These are phyloP conservation scores for Drosophila lacteicornis DNA, from an alignment of 1,140 invertebrate genomes.

Conservation along the genomic window DNA sequence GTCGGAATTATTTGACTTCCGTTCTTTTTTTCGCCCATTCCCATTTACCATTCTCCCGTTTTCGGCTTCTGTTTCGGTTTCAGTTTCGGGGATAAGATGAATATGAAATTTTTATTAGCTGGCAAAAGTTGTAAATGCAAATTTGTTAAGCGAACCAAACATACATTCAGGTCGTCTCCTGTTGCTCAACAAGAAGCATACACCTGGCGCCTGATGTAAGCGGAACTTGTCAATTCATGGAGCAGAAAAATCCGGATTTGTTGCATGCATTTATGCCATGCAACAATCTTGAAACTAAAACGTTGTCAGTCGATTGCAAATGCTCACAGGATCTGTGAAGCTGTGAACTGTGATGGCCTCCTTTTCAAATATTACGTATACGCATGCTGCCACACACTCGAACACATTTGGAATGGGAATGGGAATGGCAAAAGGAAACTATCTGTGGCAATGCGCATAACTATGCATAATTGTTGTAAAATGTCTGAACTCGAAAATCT, in stretches of 20 bases:
- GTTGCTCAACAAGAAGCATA: slow-evolving; percentile 18
- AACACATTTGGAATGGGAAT: background rate
- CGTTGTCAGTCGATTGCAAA: slow-evolving; percentile 37
- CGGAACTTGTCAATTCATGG: slow-evolving; percentile 49
- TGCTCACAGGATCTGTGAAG: slow-evolving; percentile 25
- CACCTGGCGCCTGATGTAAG: slow-evolving; percentile 29
- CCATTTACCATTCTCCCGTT: slow-evolving; percentile 4
- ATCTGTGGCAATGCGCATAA: slow-evolving; percentile 63
- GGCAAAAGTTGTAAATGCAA: slow-evolving; percentile 46
- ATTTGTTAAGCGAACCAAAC: slow-evolving; percentile 38
- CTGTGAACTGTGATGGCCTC: slow-evolving; percentile 34
- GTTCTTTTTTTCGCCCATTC: slow-evolving; percentile 15
- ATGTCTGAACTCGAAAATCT: slow-evolving; percentile 68
- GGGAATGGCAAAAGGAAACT: slow-evolving; percentile 45
- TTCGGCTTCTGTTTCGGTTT: slow-evolving; percentile 24
- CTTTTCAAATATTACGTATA: slow-evolving; percentile 44
- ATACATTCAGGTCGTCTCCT: slow-evolving; percentile 22
- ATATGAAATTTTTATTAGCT: slow-evolving; percentile 71
- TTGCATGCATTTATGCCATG: slow-evolving; percentile 31
- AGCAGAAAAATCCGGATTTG: slow-evolving; percentile 48
- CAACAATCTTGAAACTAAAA: slow-evolving; percentile 30
- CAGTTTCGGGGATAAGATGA: slow-evolving; percentile 49
- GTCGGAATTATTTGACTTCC: slow-evolving; percentile 80
- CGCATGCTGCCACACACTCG: slow-evolving; percentile 19
- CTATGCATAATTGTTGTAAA: slow-evolving; percentile 68